A percentile compares a stretch with the other conserved stretches of the same genome.
These are phyloP conservation scores for Tenthredo notha DNA, from an alignment of 2,888 invertebrate genomes.

Conservation along the genomic window DNA sequence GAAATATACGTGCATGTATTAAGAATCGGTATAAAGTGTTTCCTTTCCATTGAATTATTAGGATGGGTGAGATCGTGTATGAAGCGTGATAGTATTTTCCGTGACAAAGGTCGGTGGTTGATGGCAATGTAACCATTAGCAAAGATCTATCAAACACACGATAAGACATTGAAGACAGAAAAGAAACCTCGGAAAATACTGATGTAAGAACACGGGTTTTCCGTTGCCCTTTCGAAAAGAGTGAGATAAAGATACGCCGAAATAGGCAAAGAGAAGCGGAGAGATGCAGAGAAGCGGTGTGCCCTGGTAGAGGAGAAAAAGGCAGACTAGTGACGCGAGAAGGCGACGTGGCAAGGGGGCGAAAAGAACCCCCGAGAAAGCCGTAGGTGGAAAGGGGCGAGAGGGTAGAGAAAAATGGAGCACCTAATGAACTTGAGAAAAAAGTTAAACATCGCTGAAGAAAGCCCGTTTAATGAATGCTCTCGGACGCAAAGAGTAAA, in stretches of 20 bases:
- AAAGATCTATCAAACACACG: slow-evolving; percentile 66
- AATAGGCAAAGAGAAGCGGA: slow-evolving; percentile 42
- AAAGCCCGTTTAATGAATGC: slow-evolving; percentile 65
- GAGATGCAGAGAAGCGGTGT: slow-evolving; percentile 57
- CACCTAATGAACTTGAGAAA: slow-evolving; percentile 69
- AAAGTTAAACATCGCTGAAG: slow-evolving; percentile 66
- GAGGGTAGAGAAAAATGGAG: slow-evolving; percentile 62
- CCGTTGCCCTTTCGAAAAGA: slow-evolving; percentile 55
- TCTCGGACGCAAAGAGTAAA: slow-evolving; percentile 43
- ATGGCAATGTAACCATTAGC: slow-evolving; percentile 67
- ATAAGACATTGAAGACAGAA: slow-evolving; percentile 64
- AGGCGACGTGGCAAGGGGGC: slow-evolving; percentile 45
- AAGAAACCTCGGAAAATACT: slow-evolving; percentile 65
- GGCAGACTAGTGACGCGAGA: slow-evolving; percentile 49
- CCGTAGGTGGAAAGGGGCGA: slow-evolving; percentile 22
- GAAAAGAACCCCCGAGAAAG: slow-evolving; percentile 32
- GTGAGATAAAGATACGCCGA: not conserved
- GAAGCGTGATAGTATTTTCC: slow-evolving; percentile 46
- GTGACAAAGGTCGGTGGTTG: slow-evolving; percentile 58
- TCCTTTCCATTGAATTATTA: not conserved
- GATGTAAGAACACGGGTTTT: slow-evolving; percentile 62
- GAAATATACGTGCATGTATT: not conserved
- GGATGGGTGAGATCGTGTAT: not conserved
- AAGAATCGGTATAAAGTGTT: not conserved
- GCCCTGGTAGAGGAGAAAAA: slow-evolving; percentile 17